Conservation (phyloP, 2,113 vertebrate species). For the Labrus mixtus region DNA sequence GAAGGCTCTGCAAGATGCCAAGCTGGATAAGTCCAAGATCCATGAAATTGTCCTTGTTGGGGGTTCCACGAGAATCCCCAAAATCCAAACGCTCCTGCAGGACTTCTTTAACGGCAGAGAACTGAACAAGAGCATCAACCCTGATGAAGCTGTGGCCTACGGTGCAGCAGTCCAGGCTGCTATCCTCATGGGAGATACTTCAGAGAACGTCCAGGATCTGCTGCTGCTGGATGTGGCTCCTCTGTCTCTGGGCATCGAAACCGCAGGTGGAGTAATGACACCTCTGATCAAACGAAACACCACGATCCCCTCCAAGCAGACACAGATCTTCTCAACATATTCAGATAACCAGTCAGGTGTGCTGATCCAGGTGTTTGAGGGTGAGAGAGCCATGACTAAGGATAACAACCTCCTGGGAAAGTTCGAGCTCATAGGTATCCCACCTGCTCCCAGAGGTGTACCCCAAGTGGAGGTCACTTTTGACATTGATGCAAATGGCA, state of each 20-base stretch:
- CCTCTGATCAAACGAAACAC: constrained; percentile 79
- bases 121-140: constrained; percentile 80
- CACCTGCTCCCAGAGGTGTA: constrained; percentile 69
- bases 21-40: constrained; percentile 76
- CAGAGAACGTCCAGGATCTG: constrained; percentile 77
- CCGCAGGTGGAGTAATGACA: constrained; percentile 76
- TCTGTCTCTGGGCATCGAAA: constrained; percentile 78
- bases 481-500: constrained; percentile 75
- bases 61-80: constrained; percentile 80
- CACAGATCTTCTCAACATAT: constrained; percentile 79
- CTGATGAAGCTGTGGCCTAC: constrained; percentile 77
- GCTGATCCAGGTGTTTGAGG: constrained; percentile 77
- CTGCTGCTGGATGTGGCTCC: constrained; percentile 78
- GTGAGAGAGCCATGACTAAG: constrained; percentile 80
- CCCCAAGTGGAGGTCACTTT: constrained; percentile 77
- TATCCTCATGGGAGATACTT: constrained; percentile 80
- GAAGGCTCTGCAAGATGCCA: constrained; percentile 77
- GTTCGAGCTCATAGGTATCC: constrained; percentile 78
- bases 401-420: constrained; percentile 81
- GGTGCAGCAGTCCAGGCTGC: constrained; percentile 78
- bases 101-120: constrained; percentile 78
- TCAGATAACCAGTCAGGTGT: constrained; percentile 78
- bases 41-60: constrained; percentile 78
- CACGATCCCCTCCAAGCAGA: constrained; percentile 80
- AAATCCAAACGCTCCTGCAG: constrained; percentile 80